Percentiles rank a stretch among this genome's conserved stretches.
phyloP scores from a whole-genome alignment of 2,888 invertebrate species.

The Pristionchus japonicus region DNA sequence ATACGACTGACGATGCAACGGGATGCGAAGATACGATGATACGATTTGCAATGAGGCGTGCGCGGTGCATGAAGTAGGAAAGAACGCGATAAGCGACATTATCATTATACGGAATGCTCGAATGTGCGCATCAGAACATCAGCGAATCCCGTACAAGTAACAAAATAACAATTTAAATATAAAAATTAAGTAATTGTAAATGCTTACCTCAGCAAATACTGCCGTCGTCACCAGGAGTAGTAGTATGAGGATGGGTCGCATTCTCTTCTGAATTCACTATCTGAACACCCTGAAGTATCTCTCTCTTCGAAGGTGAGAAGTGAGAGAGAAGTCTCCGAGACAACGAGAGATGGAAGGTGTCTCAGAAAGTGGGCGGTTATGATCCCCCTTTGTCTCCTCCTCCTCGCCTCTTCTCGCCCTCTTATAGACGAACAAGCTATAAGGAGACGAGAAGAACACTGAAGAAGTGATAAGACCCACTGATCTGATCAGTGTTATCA shows the following conservation, averaged over 20 bases:
- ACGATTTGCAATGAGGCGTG: no score
- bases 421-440: slow-evolving; percentile 42
- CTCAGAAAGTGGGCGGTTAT: no score
- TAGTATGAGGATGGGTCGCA: not conserved
- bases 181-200: not conserved
- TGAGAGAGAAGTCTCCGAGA: not conserved
- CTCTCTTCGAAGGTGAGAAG: not conserved
- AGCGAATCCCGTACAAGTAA: not conserved
- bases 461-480: slow-evolving; percentile 24
- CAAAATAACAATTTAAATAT: not conserved
- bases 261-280: not conserved
- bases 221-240: not conserved
- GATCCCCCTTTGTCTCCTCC: slow-evolving; percentile 18
- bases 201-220: not conserved
- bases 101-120: no score
- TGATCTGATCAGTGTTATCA: not conserved
- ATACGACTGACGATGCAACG: not conserved
- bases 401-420: not conserved
- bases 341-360: not conserved
- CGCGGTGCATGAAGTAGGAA: no score
- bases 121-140: not conserved
- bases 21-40: not conserved
- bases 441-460: slow-evolving; percentile 14
- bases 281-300: no score
- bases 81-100: no score